Conservation (phyloP, 2,113 vertebrate species). For the Varanus komodoensis region DNA sequence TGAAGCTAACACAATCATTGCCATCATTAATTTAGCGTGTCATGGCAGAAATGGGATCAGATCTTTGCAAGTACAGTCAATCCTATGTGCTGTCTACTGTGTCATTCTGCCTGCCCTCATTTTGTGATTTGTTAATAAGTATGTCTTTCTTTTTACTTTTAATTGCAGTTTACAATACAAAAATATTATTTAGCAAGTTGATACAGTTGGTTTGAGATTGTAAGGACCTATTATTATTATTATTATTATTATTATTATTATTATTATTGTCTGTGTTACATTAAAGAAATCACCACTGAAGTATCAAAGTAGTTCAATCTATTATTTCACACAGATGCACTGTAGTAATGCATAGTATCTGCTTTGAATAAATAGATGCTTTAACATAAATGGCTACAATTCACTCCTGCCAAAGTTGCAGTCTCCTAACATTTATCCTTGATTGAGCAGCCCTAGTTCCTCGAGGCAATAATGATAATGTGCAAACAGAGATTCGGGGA, state of each 20-base stretch:
- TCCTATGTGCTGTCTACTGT: slow-evolving; percentile 19
- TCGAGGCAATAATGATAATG: not conserved
- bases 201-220: slow-evolving; percentile 26
- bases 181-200: slow-evolving; percentile 44
- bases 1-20: slow-evolving; percentile 53
- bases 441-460: not conserved
- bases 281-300: slow-evolving; percentile 59
- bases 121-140: slow-evolving; percentile 46
- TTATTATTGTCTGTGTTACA: slow-evolving; percentile 50
- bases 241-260: slow-evolving; percentile 59
- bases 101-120: slow-evolving; percentile 28
- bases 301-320: slow-evolving; percentile 54
- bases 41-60: slow-evolving; percentile 57
- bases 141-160: slow-evolving; percentile 31
- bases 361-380: slow-evolving; percentile 46
- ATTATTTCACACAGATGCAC: slow-evolving; percentile 39
- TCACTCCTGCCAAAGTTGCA: not conserved
- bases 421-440: not conserved
- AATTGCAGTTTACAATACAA: slow-evolving; percentile 27
- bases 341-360: slow-evolving; percentile 57
- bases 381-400: not conserved
- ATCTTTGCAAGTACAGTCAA: slow-evolving; percentile 37
- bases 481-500: not conserved
- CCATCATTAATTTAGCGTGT: slow-evolving; percentile 55
- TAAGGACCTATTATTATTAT: slow-evolving; percentile 8